phyloP scores from a whole-genome alignment of 1,140 invertebrate species.

The Ylistrum balloti region DNA sequence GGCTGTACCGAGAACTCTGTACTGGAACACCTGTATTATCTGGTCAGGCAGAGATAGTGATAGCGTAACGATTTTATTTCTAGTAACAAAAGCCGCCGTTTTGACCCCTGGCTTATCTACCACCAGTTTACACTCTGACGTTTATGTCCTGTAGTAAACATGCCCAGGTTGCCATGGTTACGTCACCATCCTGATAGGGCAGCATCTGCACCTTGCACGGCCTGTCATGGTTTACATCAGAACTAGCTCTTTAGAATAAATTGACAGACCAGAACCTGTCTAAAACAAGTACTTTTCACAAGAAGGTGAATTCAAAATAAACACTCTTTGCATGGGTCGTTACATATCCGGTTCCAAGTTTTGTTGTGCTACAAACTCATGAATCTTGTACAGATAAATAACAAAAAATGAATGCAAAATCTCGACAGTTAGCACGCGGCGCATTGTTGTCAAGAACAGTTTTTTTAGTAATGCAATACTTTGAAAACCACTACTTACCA shows the following conservation, averaged over 20 bases:
- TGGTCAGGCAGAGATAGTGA: neutral
- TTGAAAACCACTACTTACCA: no score
- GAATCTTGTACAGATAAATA: neutral
- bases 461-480: no score
- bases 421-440: no score
- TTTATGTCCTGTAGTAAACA: constrained; percentile 1
- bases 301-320: neutral
- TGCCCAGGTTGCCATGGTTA: neutral
- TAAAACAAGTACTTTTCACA: neutral
- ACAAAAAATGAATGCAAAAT: no score
- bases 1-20: neutral
- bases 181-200: neutral
- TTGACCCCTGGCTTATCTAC: constrained; percentile 23
- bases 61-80: neutral
- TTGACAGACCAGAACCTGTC: neutral
- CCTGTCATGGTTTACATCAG: neutral
- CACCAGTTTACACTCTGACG: neutral
- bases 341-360: neutral
- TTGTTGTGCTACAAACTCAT: neutral
- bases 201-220: constrained; percentile 6
- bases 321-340: neutral
- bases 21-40: neutral
- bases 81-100: neutral
- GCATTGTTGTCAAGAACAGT: no score
- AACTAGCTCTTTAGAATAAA: neutral